Base-by-base conservation (phyloP, 1,140 invertebrate species). In the Zaprionus gabonicus region DNA sequence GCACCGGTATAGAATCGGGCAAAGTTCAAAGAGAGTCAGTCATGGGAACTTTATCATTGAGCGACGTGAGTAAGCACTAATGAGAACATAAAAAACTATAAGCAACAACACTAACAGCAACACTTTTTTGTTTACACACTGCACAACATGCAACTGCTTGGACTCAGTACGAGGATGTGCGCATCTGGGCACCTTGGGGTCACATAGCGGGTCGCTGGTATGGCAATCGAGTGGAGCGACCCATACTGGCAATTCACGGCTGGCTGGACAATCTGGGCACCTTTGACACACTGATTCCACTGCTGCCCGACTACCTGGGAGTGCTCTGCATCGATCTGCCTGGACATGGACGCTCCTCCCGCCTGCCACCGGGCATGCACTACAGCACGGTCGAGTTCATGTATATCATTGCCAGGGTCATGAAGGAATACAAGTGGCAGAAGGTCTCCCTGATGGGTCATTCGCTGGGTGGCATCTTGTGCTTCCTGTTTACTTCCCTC, bases 221-320 rank as follows among this genome's bases (percentile, higher is more conserved):
- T 95, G 95, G 95, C 10, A 94, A 93, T 20, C 93, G 93, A 13
- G 85, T 94, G 46, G 93, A 93, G 2, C 92, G 94, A 34, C 96
- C 96, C 0, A 94, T 97, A 20, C 79, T 97, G 23, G 94, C 95
- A 0, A 74, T 97, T 13, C 96, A 97, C 88, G 96, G 96, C 1
- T 96, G 96, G 96, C 94, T 95, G 92, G 95, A 96, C 81, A 97
- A 96, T 84, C 94, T 95, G 53, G 95, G 95, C 15, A 95, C 95
- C 4, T 97, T 96, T 93, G 95, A 97, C 85, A 93, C 93, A 3
- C 82, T 97, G 31, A 94, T 95, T 41, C 95, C 95, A 4, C 80
- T 95, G 44, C 80, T 97, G 25, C 93, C 94, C 10, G 87, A 93
- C 41, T 92, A 95, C 65, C 77, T 94, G 4, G 93, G 95, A 6